Base-by-base conservation (phyloP, 2,113 vertebrate species). In the Copsychus sechellarum region DNA sequence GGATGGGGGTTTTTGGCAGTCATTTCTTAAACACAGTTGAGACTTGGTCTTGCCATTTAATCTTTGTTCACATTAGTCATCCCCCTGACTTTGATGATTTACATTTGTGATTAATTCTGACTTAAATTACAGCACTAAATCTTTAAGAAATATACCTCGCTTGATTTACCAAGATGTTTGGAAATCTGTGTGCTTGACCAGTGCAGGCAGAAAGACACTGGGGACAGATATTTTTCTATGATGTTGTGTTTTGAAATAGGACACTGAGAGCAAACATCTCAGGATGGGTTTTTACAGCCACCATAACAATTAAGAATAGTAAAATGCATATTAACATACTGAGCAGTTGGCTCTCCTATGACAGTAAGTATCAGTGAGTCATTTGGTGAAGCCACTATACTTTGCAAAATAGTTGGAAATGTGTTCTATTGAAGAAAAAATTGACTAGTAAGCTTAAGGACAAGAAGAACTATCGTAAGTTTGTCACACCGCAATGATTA, bases 391-490 rank as follows among this genome's bases (percentile, higher is more conserved):
- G 86, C 69, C 74, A 67, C 82, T 84, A 14, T 53, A 56, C 85
- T 93, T 95, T 78, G 82, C 88, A 96, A 92, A 96, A 93, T 88
- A 93, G 69, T 84, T 96, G 56, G 42, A 93, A 96, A 94, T 92
- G 34, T 94, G 76, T 92, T 94, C 82, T 86, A 67, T 38, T 95
- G 92, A 94, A 92, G 82, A 86, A 91, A 96, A 95, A 95, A 84
- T 34, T 90, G 43, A 93, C 81, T 86, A 94, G 85, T 93, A 95
- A 97, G 93, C 93, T 81, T 92, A 67, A 67, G 78, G 60, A 74
- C 85, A 92, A 71, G 62, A 90, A 74, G 51, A 88, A 34, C 85
- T 96, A 67, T 88, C 90, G 96, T 92, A 92, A 76, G 60, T 73
- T 92, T 90, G 76, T 81, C 92, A 88, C 56, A 81, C 31, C 90